Evolutionary conservation across 2,113 vertebrate genomes (phyloP), one percentile per base, ranked within the genome.

Genomic region (Anser cygnoides): DNA sequence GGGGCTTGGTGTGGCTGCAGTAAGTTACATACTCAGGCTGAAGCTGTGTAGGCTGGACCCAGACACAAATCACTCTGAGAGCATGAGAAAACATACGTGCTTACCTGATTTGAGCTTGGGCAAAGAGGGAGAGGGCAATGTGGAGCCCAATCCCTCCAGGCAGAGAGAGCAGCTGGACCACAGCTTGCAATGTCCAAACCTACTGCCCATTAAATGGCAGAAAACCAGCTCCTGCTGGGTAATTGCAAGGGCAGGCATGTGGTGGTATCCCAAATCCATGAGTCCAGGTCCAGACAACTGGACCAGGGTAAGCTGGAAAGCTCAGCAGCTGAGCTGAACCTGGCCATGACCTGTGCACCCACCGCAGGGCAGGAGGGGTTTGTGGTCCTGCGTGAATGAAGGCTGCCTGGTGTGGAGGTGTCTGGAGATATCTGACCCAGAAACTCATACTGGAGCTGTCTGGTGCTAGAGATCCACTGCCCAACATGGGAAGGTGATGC

Each of bases 211-310:
- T 19, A 67, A 55, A 46, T 20, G 17, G 11, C 10, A 15, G 4
- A n/a, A n/a, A 13, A 8, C 2, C 0, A 1, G 2, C 25, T 50
- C 12, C 50, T 39, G 2, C 0, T 1, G 8, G 17, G 4, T 55
- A 35, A 13, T 5, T 23, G 17, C 7, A 4, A 4, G 9, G 19
- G 10, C 4, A 73, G 21, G 22, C 6, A 21, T 41, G 1, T 39
- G 35, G 10, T 44, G 31, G 29, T 20, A 41, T 23, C 3, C 5
- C 62, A 52, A n/a, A 28, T 3, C 18, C 7, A 3, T 28, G 28
- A 26, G 52, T 26, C 49, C 17, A 35, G 46, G 52, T 49, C 46
- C 46, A 49, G 20, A 49, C 46, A 49, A 10, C 46, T 49, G 46
- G 46, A 49, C 46, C 46, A 50, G 29, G 13, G 58, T 63, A 59